Evolutionary conservation across 2,797 vertebrate species (phyloP).

Genomic region (Leptoclinus maculatus): DNA sequence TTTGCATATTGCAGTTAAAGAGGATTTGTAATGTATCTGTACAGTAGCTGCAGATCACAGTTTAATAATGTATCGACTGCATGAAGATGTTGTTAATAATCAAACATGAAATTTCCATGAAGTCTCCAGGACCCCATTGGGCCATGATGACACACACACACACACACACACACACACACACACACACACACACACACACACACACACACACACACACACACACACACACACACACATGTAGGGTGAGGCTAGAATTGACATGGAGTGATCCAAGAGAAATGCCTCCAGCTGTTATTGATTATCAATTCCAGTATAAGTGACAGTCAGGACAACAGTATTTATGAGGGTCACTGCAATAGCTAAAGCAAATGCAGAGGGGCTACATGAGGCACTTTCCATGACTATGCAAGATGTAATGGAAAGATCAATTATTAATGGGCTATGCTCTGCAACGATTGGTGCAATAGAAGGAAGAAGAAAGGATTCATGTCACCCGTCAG

Average conservation of each 20-base stretch:
- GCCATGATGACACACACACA: not conserved
- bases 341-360: constrained; percentile 11
- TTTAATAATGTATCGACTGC: not conserved
- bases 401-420: constrained; percentile 14
- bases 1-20: not conserved
- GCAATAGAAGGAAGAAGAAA: not conserved
- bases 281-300: constrained; percentile 36
- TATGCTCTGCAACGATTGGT: not conserved
- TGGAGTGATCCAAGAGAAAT: not conserved
- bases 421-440: constrained; percentile 36
- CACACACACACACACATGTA: not conserved
- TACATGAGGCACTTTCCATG: constrained; percentile 2
- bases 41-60: not conserved
- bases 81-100: not conserved
- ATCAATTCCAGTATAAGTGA: constrained; percentile 17
- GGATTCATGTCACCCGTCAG: not conserved
- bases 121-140: not conserved
- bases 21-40: not conserved
- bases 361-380: constrained; percentile 1
- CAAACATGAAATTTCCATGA: not conserved
- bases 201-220: not conserved
- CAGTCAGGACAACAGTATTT: constrained; percentile 11
- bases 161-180: too few relatives aligned
- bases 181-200: not conserved
- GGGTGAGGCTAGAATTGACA: not conserved